phyloP scores from a whole-genome alignment of 2,888 invertebrate genomes.

The Cantharis nigra region DNA sequence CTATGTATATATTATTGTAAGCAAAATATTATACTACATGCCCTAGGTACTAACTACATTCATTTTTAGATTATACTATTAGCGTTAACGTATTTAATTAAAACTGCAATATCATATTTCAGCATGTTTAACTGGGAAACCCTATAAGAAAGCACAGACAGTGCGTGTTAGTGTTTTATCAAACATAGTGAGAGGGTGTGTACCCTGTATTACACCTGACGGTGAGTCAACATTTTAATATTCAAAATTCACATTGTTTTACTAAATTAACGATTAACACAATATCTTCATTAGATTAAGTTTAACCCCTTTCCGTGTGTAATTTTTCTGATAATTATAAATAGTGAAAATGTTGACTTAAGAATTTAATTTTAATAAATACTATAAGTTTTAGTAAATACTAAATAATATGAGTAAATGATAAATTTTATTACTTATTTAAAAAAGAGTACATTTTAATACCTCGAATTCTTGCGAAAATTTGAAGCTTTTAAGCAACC shows the following conservation, averaged over 20 bases:
- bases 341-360: no score
- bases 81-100: slow-evolving; percentile 23
- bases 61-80: background rate
- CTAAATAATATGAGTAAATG: no score
- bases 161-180: slow-evolving; percentile 35
- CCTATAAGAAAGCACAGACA: slow-evolving; percentile 32
- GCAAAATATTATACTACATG: no score
- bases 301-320: background rate
- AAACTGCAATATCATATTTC: slow-evolving; percentile 35
- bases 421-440: no score
- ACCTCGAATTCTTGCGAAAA: no score
- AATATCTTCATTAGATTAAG: background rate
- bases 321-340: background rate
- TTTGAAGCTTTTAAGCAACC: no score
- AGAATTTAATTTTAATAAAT: no score
- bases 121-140: slow-evolving; percentile 35
- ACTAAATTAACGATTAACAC: background rate
- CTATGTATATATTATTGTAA: no score
- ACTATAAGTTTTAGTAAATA: no score
- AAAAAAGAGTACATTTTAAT: no score
- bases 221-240: slow-evolving; percentile 42
- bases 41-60: no score
- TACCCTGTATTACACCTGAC: slow-evolving; percentile 28
- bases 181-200: slow-evolving; percentile 32
- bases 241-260: slow-evolving; percentile 9